Percentiles rank a stretch among this genome's conserved stretches.
These are phyloP conservation scores for Zosterops japonicus DNA, from an alignment of 2,113 vertebrate species.

Conservation along the genomic window DNA sequence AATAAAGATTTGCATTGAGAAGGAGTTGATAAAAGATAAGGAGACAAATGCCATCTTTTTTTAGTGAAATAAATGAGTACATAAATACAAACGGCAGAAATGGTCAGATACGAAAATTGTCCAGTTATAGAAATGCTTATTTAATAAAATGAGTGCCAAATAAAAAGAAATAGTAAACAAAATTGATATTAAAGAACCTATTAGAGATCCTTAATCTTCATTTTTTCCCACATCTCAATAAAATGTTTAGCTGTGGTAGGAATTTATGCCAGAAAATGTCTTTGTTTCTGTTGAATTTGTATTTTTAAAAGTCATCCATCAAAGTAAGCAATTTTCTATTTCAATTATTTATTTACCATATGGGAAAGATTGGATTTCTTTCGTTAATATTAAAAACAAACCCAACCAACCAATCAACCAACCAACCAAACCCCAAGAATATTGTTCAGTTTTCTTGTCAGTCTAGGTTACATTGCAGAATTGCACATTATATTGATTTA, in stretches of 20 bases:
- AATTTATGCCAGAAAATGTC: neutral
- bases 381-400: neutral
- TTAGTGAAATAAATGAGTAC: neutral
- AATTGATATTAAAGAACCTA: neutral
- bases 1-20: neutral
- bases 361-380: neutral
- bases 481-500: neutral
- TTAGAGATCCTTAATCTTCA: neutral
- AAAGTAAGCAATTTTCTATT: neutral
- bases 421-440: neutral
- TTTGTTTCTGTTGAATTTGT: neutral
- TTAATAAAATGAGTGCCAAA: neutral
- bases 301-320: neutral
- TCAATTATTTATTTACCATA: neutral
- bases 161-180: neutral
- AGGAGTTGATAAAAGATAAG: neutral
- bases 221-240: neutral
- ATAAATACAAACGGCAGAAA: neutral
- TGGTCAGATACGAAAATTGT: accelerated
- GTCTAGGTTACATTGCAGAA: neutral
- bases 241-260: neutral
- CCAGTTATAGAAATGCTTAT: neutral
- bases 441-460: neutral
- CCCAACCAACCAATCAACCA: neutral
- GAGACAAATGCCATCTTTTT: neutral